Evolutionary conservation across 2,888 invertebrate genomes (phyloP).

Genomic region (Drosophila nigritarsus): DNA sequence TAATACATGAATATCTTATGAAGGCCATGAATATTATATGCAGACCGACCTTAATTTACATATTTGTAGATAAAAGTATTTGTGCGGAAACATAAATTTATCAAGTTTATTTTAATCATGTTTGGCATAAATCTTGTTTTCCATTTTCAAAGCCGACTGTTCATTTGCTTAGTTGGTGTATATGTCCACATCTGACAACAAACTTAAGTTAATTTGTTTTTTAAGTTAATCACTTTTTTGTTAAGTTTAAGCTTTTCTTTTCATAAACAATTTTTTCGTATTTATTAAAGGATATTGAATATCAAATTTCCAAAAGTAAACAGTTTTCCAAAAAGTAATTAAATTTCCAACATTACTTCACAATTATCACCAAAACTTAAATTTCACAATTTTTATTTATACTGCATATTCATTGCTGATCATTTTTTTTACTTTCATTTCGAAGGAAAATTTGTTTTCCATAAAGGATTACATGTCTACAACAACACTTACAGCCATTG

Average conservation of each 20-base stretch:
- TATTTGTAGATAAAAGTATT: neutral
- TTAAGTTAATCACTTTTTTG: neutral
- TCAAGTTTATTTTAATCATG: neutral
- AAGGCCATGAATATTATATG: neutral
- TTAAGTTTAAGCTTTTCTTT: neutral
- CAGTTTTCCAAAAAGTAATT: neutral
- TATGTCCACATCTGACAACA: neutral
- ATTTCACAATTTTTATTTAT: neutral
- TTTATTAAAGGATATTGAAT: neutral
- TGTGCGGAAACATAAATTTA: neutral
- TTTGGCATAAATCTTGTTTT: neutral
- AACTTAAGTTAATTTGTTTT: neutral
- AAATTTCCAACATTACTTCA: neutral
- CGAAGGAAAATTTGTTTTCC: neutral
- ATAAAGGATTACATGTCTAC: neutral
- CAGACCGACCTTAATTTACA: neutral
- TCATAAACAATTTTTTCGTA: neutral
- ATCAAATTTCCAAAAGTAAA: neutral
- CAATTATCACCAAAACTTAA: neutral
- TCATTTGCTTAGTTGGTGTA: neutral
- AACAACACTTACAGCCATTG: constrained; percentile 81
- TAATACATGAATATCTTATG: neutral
- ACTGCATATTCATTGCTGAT: neutral
- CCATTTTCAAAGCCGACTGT: neutral
- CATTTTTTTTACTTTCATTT: rapidly evolving